Evolutionary conservation across 2,113 vertebrate genomes (phyloP), one percentile per base, ranked within the genome.

Genomic region (Paracanthobrama guichenoti): DNA sequence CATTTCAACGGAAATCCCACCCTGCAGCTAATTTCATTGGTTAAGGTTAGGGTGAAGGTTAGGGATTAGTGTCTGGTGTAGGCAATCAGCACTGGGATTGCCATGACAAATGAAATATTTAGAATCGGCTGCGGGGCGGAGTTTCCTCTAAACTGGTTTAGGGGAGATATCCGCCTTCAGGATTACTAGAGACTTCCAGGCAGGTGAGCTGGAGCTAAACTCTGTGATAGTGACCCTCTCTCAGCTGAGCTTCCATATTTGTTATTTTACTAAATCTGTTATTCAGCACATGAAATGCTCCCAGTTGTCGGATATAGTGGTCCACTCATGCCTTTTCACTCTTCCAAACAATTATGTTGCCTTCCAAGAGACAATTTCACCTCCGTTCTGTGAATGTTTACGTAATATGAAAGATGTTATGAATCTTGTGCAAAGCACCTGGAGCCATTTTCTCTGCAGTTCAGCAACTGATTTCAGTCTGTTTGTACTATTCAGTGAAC

Each of bases 401-500:
- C 48, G 9, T 22, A 66, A 55, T 50, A 22, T 35, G 79, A 73
- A 82, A 82, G 46, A 55, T 44, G 67, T 73, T 55, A 46, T 26
- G 53, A 73, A 73, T 69, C 31, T 74, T 83, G 14, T 5, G 9
- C 6, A 64, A 46, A 73, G 35, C 81, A 83, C 50, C 69, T 60
- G 69, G 57, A 75, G 81, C 55, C n/a, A 12, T 74, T 74, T 71
- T 71, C 22, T 75, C 62, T 81, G 46, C 24, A 20, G 62, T 31
- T 69, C 55, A 75, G 57, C 12, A 7, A 76, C 44, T 76, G 72
- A 83, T 83, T 74, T n/a, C 69, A 35, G 57, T 35, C 55, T 26
- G 28, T 83, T 74, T 83, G 35, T 60, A 57, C 73, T 57, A 75
- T 83, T 83, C 20, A 75, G 2, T 44, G 71, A 74, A 83, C 72